phyloP scores from a whole-genome alignment of 2,113 vertebrate species.

The Tachuris rubrigastra region DNA sequence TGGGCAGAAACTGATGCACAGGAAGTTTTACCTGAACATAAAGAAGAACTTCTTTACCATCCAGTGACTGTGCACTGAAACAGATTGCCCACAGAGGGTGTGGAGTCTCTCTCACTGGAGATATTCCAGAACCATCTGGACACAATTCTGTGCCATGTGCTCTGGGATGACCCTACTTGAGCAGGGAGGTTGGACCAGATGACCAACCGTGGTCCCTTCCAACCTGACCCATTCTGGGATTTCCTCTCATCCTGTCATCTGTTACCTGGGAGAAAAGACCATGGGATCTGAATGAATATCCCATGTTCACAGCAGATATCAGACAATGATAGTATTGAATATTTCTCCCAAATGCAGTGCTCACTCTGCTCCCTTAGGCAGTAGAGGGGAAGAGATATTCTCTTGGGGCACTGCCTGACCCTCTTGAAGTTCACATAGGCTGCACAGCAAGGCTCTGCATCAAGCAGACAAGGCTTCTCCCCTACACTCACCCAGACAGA shows the following conservation, averaged over 20 bases:
- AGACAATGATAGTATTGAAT: not conserved
- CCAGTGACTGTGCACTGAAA: not conserved
- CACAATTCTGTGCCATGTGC: not conserved
- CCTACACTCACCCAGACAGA: not conserved
- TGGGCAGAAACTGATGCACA: not conserved
- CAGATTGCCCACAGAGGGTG: not conserved
- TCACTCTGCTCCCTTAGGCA: not conserved
- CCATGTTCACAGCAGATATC: fast-evolving
- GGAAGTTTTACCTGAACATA: not conserved
- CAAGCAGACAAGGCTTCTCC: not conserved
- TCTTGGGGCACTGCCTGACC: not conserved
- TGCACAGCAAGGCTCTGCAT: not conserved
- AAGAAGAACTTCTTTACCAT: not conserved
- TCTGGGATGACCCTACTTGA: not conserved
- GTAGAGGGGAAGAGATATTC: not conserved
- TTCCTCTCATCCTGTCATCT: not conserved
- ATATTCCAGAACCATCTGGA: not conserved
- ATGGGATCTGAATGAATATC: not conserved
- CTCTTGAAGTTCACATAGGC: not conserved
- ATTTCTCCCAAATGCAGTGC: not conserved
- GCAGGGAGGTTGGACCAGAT: not conserved
- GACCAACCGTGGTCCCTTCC: not conserved
- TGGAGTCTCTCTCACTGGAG: not conserved
- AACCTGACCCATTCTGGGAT: not conserved
- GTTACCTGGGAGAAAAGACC: not conserved